Conservation (phyloP, 2,888 invertebrate species). For the Osmoderma eremita region DNA sequence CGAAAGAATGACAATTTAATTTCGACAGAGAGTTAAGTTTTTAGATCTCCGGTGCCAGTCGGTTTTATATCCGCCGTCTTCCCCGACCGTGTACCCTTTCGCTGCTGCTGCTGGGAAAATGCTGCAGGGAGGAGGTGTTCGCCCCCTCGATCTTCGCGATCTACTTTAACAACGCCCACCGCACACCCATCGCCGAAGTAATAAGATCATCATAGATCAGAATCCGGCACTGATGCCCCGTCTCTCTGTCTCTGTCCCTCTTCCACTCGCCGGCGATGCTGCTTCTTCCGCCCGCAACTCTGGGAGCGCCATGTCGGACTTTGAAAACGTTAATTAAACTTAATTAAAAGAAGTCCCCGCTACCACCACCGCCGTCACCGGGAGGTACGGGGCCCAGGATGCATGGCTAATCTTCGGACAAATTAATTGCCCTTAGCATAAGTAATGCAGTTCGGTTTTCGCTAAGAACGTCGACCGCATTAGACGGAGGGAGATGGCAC, state of each 20-base stretch:
- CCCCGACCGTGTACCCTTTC: constrained; percentile 34
- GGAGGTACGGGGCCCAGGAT: constrained; percentile 59
- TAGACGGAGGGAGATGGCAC: neutral
- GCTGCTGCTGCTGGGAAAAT: constrained; percentile 17
- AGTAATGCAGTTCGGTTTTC: constrained; percentile 58
- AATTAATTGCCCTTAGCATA: constrained; percentile 65
- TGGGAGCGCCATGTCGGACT: constrained; percentile 61
- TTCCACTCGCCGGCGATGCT: constrained; percentile 37
- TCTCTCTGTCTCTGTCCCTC: constrained; percentile 43
- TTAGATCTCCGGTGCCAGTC: constrained; percentile 56
- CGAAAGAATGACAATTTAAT: constrained; percentile 59
- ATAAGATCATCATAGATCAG: constrained; percentile 59
- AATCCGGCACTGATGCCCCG: constrained; percentile 29
- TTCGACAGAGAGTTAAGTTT: constrained; percentile 55
- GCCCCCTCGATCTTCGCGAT: constrained; percentile 15
- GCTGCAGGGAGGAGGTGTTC: constrained; percentile 5
- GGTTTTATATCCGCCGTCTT: constrained; percentile 27
- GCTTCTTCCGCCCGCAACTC: no score
- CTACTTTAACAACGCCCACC: constrained; percentile 47
- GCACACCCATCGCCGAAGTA: constrained; percentile 51
- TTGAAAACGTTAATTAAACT: constrained; percentile 66
- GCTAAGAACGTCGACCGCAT: constrained; percentile 17
- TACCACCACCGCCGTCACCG: constrained; percentile 47
- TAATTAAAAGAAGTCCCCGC: constrained; percentile 64
- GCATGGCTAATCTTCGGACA: constrained; percentile 65